phyloP scores from a whole-genome alignment of 2,113 vertebrate genomes.

The Oryzias javanicus region DNA sequence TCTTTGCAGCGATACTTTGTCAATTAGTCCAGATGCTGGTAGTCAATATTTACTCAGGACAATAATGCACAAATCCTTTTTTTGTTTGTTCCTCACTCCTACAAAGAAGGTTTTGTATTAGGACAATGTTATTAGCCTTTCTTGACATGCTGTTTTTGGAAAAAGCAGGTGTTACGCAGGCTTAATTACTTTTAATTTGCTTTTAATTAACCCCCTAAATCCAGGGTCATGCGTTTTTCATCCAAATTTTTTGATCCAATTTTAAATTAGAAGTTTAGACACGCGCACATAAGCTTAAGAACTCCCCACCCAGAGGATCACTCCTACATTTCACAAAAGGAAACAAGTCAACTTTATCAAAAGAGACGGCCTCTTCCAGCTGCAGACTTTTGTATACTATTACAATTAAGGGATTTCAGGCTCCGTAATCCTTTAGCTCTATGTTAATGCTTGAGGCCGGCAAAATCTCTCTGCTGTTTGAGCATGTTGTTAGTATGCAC shows the following conservation, averaged over 20 bases:
- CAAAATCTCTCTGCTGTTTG: slow-evolving; percentile 57
- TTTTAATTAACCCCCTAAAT: slow-evolving; percentile 78
- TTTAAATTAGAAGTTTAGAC: slow-evolving; percentile 56
- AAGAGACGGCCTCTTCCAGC: slow-evolving; percentile 37
- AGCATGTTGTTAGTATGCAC: slow-evolving; percentile 70
- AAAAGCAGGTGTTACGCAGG: slow-evolving; percentile 74
- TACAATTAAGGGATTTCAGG: slow-evolving; percentile 76
- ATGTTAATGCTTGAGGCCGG: slow-evolving; percentile 59
- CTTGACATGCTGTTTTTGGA: slow-evolving; percentile 58
- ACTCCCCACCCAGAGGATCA: slow-evolving; percentile 10
- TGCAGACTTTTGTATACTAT: slow-evolving; percentile 65
- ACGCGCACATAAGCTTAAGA: slow-evolving; percentile 21
- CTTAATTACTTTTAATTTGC: slow-evolving; percentile 77
- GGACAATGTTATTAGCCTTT: slow-evolving; percentile 70
- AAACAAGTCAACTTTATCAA: slow-evolving; percentile 61
- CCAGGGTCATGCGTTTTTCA: slow-evolving; percentile 54
- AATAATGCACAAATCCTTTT: slow-evolving; percentile 67
- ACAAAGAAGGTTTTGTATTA: slow-evolving; percentile 70
- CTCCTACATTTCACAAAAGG: slow-evolving; percentile 30
- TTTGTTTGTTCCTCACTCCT: slow-evolving; percentile 58
- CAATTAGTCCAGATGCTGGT: slow-evolving; percentile 66
- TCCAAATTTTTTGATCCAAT: slow-evolving; percentile 20
- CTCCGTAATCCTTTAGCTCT: slow-evolving; percentile 70
- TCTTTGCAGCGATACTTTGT: slow-evolving; percentile 68
- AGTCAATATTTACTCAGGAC: slow-evolving; percentile 76